Conservation (phyloP, 2,113 vertebrate species). For the Hyla sarda region DNA sequence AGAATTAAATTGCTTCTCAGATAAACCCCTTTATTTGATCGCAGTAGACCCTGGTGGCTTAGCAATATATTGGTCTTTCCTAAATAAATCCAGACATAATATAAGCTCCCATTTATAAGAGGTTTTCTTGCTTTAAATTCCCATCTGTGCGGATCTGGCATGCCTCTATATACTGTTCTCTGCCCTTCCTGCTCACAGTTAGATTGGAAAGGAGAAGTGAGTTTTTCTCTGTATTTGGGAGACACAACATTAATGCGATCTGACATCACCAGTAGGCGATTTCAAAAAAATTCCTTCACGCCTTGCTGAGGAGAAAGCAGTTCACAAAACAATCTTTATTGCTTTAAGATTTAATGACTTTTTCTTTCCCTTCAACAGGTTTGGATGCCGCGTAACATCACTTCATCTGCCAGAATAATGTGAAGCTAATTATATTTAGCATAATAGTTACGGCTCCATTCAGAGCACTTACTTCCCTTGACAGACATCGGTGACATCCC, state of each 20-base stretch:
- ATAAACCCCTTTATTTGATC: too few relatives aligned
- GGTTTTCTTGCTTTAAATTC: background rate
- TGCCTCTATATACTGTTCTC: background rate
- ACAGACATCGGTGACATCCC: background rate
- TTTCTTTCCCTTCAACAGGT: slow-evolving; percentile 34
- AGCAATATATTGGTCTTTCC: background rate
- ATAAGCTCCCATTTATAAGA: background rate
- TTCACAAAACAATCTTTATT: slow-evolving; percentile 46
- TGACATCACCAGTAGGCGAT: slow-evolving; percentile 50
- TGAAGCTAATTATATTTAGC: slow-evolving; percentile 46
- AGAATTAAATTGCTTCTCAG: background rate
- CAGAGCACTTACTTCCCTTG: slow-evolving; percentile 2
- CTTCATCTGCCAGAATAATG: slow-evolving; percentile 44
- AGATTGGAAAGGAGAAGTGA: slow-evolving; percentile 13
- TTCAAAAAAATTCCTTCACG: slow-evolving; percentile 56
- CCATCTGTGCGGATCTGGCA: background rate
- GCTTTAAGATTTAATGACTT: slow-evolving; percentile 51
- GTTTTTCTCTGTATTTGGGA: slow-evolving; percentile 35
- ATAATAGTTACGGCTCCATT: background rate
- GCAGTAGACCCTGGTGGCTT: background rate
- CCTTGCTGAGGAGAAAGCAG: slow-evolving; percentile 37
- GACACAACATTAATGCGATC: slow-evolving; percentile 9
- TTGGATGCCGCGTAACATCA: slow-evolving; percentile 32
- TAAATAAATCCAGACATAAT: background rate
- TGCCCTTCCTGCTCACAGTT: slow-evolving; percentile 2